These are phyloP conservation scores for Varroa destructor DNA, from an alignment of 1,140 invertebrate genomes.

Conservation along the genomic window DNA sequence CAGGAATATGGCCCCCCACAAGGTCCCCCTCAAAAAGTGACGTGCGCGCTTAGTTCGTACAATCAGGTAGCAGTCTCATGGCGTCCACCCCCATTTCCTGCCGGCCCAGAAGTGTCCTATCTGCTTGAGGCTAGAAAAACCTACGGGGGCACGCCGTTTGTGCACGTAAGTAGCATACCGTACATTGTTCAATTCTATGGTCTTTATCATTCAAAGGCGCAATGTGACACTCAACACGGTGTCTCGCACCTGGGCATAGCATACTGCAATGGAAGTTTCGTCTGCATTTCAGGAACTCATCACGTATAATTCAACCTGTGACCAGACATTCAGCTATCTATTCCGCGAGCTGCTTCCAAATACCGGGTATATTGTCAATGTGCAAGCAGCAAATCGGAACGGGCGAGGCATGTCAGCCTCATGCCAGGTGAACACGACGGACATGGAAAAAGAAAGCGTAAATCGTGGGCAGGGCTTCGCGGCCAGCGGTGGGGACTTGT, in stretches of 20 bases:
- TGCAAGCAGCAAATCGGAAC: constrained; percentile 12
- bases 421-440: constrained; percentile 7
- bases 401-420: background rate
- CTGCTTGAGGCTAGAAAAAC: background rate
- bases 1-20: constrained; percentile 2
- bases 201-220: no score
- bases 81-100: constrained; percentile 2
- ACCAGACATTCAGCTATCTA: background rate
- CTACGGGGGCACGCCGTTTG: background rate
- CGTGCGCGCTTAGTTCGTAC: constrained; percentile 2
- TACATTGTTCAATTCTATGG: no score
- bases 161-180: constrained; percentile 1
- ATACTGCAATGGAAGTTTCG: no score
- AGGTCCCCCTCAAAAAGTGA: constrained; percentile 12
- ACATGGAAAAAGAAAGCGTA: background rate
- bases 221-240: background rate
- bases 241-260: no score
- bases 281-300: background rate
- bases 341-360: constrained; percentile 8
- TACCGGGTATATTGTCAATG: background rate
- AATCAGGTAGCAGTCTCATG: constrained; percentile 22
- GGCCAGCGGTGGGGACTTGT: background rate
- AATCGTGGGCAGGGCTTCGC: background rate
- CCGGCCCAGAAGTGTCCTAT: constrained; percentile 10
- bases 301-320: background rate